Base-by-base conservation (phyloP, 2,888 invertebrate genomes). In the Melanostoma mellinum region DNA sequence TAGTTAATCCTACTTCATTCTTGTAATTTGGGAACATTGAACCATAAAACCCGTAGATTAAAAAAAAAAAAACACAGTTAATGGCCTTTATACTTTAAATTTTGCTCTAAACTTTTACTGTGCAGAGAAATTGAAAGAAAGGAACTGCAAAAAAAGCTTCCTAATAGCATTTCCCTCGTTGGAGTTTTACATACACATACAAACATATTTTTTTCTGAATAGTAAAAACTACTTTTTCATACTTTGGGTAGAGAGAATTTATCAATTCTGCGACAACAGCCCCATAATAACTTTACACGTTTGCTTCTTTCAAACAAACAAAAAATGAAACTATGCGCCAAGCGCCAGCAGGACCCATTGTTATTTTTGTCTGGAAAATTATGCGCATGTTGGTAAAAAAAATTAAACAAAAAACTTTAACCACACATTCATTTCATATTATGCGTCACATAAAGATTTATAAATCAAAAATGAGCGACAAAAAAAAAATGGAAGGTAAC, bases 391-490 rank as follows among this genome's bases (percentile, higher is more conserved):
- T 38, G 40, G 42, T 9, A 46, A 65, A 20, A 20, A 20, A 20
- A 20, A 20, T 20, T 1, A 20, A 20, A 20, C 20, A 20, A 20
- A 20, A 63, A 74, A 58, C 40, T 8, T 33, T 44, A 60, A 68
- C 67, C 75, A 53, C 67, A 67, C 67, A 52, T 38, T 33, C 38
- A 52, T 8, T 20, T 20, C 9, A 40, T 4, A 61, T 56, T 52
- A 60, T 71, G 42, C 61, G 53, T 46, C 61, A 55, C 20, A 20
- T 6, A 69, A 71, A 69, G 61, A 48, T 55, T 55, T 77, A 77
- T 77, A 71, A 77, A 77, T 71, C 77, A 77, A 63, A 76, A 46
- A 56, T 55, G 30, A 53, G 35, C 42, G 46, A n/a, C n/a, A 40
- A 48, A 65, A 63, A 58, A 55, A 46, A 56, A 32, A 58, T 10